Evolutionary conservation across 2,113 vertebrate genomes (phyloP), one percentile per base, ranked within the genome.

Genomic region (Perognathus longimembris): DNA sequence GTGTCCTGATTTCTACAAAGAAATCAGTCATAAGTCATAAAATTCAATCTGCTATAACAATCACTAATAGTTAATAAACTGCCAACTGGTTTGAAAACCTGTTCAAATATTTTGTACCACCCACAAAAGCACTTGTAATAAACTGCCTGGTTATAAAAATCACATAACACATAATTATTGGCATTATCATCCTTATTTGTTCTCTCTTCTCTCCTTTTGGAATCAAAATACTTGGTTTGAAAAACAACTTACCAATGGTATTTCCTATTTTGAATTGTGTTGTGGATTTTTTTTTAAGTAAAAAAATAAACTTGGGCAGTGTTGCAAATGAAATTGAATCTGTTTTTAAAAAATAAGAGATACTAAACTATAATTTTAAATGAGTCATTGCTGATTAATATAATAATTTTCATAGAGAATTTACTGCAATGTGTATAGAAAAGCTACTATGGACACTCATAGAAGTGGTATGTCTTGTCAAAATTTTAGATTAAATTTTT

Each of bases 41-140:
- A 98, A 96, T 59, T 96, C 95, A 97, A 97, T 94, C 95, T 98
- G 97, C 96, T 98, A 98, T 97, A 98, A 97, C 88, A 97, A 97
- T 98, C 97, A 97, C 94, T 93, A 95, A 97, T 97, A 97, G 97
- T 98, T 97, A 98, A 96, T 98, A 97, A 95, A 97, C 97, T 57
- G 75, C 91, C 94, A 95, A 96, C 89, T 94, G 54, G 86, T 91
- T 96, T 94, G 85, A 96, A 97, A 98, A 98, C 95, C 95, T 98
- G 97, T 96, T 98, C 91, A 97, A 97, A 97, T 96, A 96, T 95
- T 98, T 98, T 96, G 93, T 95, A 97, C 96, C 97, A 98, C 97
- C 97, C 97, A 96, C 96, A 97, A 97, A 98, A 98, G 76, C 92
- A 96, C 96, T 96, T 97, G 94, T 83, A 97, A 98, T 96, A 97